These are phyloP conservation scores for Caranx ignobilis DNA, from an alignment of 2,113 vertebrate species.

Conservation along the genomic window DNA sequence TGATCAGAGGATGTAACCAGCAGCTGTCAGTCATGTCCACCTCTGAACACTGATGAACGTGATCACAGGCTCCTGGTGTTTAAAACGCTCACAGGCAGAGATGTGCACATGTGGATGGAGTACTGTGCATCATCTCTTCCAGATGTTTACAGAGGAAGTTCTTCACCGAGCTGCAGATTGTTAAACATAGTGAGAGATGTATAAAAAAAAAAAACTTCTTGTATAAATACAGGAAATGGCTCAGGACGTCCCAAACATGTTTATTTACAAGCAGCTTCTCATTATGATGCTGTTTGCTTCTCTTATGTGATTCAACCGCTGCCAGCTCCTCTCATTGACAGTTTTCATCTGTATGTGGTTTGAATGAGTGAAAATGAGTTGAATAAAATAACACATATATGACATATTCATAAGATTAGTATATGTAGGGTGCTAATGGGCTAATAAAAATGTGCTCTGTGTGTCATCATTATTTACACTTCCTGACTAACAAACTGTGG, in stretches of 20 bases:
- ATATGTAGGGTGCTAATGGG: not conserved
- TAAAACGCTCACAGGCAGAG: too few species aligned
- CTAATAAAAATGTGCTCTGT: not conserved
- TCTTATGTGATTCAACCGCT: too few species aligned
- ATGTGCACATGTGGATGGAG: not conserved
- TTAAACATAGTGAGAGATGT: not conserved
- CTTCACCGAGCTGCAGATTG: not conserved
- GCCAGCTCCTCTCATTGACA: too few species aligned
- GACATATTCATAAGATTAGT: too few species aligned
- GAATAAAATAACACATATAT: too few species aligned
- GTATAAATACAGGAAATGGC: constrained; percentile 53
- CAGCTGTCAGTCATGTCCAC: too few species aligned
- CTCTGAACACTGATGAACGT: too few species aligned
- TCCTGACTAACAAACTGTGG: not conserved
- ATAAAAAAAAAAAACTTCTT: not conserved
- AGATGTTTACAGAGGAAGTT: not conserved
- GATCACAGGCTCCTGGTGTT: too few species aligned
- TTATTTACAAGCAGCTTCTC: constrained; percentile 35
- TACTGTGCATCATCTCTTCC: not conserved
- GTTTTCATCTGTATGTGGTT: too few species aligned
- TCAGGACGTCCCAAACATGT: constrained; percentile 5
- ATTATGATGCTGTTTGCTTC: not conserved
- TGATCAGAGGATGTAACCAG: too few species aligned
- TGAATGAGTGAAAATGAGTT: too few species aligned
- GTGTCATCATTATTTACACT: not conserved